Evolutionary conservation across 2,888 invertebrate species (phyloP).

Genomic region (Steinernema hermaphroditum): DNA sequence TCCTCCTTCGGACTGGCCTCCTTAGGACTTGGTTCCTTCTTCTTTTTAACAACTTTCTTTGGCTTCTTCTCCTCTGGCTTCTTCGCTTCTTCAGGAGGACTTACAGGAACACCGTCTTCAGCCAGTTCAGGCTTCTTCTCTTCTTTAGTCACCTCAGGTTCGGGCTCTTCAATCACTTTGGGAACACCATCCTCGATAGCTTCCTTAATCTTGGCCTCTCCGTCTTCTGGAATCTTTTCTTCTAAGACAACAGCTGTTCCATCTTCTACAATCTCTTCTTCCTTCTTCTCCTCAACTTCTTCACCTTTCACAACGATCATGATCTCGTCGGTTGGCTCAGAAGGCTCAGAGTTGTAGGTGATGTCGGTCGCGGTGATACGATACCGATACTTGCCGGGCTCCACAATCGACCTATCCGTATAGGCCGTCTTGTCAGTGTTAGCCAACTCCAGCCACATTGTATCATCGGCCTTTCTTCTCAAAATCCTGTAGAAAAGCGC

Average conservation of each 20-base stretch:
- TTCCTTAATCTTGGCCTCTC: slow-evolving; percentile 27
- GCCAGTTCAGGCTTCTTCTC: slow-evolving; percentile 39
- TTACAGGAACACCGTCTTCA: slow-evolving; percentile 33
- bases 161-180: slow-evolving; percentile 20
- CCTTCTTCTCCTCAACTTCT: not conserved
- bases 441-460: slow-evolving; percentile 61
- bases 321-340: slow-evolving; percentile 31
- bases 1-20: slow-evolving; percentile 30
- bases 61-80: slow-evolving; percentile 6
- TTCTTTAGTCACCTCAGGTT: slow-evolving; percentile 37
- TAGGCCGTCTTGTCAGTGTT: slow-evolving; percentile 52
- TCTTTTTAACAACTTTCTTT: slow-evolving; percentile 38
- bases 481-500: slow-evolving; percentile 46
- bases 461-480: slow-evolving; percentile 37
- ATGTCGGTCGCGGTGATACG: slow-evolving; percentile 50
- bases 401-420: slow-evolving; percentile 56
- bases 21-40: slow-evolving; percentile 33
- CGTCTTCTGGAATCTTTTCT: slow-evolving; percentile 7
- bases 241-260: slow-evolving; percentile 31
- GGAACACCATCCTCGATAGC: slow-evolving; percentile 33
- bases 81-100: slow-evolving; percentile 20
- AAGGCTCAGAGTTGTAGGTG: slow-evolving; percentile 25
- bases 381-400: slow-evolving; percentile 53
- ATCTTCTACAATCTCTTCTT: not conserved
- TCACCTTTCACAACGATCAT: slow-evolving; percentile 22